Evolutionary conservation across 2,888 invertebrate genomes (phyloP).

Genomic region (Drosophila aldrichi): DNA sequence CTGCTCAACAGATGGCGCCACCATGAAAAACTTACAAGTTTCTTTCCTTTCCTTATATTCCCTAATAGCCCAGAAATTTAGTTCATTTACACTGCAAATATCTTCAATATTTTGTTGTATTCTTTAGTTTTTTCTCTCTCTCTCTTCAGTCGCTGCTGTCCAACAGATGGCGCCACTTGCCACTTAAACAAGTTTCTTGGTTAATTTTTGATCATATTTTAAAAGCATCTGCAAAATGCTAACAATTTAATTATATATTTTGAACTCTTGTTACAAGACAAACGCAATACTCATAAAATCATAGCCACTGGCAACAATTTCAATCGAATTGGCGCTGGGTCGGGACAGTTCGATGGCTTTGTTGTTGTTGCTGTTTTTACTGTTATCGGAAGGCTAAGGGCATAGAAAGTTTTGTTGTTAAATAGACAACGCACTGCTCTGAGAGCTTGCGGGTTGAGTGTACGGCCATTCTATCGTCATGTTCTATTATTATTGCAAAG

Average conservation of each 20-base stretch:
- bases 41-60: conserved; percentile 5
- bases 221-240: conserved; percentile 55
- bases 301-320: conserved; percentile 76
- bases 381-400: conserved; percentile 57
- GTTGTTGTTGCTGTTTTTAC: conserved; percentile 23
- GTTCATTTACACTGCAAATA: conserved; percentile 7
- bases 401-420: conserved; percentile 67
- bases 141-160: neutral
- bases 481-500: conserved; percentile 66
- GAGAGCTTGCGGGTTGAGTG: conserved; percentile 44
- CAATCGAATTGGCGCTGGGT: conserved; percentile 71
- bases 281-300: conserved; percentile 75
- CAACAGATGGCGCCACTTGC: conserved; percentile 49
- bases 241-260: conserved; percentile 75
- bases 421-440: conserved; percentile 57
- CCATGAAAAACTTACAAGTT: conserved; percentile 13
- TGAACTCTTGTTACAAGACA: conserved; percentile 58
- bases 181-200: conserved; percentile 35
- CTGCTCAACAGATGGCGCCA: conserved; percentile 39
- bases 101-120: conserved; percentile 1
- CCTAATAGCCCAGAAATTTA: conserved; percentile 4
- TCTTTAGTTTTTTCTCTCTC: neutral
- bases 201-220: conserved; percentile 47
- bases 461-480: conserved; percentile 32
- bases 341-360: conserved; percentile 48